phyloP scores from a whole-genome alignment of 2,797 vertebrate genomes.

The Hoplostethus atlanticus region DNA sequence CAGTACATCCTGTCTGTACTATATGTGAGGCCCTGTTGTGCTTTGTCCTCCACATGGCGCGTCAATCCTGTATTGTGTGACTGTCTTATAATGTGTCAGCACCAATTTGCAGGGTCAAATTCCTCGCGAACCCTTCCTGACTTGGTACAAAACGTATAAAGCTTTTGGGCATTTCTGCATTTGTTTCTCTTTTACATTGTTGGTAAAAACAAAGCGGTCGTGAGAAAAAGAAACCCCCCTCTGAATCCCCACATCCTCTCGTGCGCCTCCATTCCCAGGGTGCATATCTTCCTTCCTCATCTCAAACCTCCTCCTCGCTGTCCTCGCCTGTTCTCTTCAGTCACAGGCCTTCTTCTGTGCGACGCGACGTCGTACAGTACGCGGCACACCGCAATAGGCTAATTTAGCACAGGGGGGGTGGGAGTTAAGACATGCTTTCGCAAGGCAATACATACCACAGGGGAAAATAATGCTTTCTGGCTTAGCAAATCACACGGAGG shows the following conservation, averaged over 20 bases:
- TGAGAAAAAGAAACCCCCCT: slow-evolving; percentile 65
- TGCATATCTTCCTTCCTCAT: slow-evolving; percentile 66
- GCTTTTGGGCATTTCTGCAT: slow-evolving; percentile 38
- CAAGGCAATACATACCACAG: slow-evolving; percentile 57
- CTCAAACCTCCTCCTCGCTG: slow-evolving; percentile 39
- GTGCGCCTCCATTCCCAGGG: slow-evolving; percentile 71
- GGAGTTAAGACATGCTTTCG: slow-evolving; percentile 58
- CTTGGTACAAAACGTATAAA: slow-evolving; percentile 53
- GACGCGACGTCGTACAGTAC: slow-evolving; percentile 61
- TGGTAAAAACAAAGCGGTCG: slow-evolving; percentile 62
- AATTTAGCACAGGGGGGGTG: slow-evolving; percentile 48
- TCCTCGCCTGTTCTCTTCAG: slow-evolving; percentile 56
- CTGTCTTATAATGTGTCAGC: slow-evolving; percentile 39
- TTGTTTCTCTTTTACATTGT: background rate
- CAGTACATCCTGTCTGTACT: background rate
- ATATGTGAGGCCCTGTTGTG: background rate
- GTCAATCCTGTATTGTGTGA: slow-evolving; percentile 31
- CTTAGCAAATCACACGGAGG: slow-evolving; percentile 62
- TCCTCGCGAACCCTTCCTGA: slow-evolving; percentile 50
- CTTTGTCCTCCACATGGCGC: background rate
- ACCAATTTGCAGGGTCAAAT: slow-evolving; percentile 55
- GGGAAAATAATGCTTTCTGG: slow-evolving; percentile 58
- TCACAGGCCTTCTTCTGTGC: slow-evolving; percentile 51
- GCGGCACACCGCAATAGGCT: slow-evolving; percentile 61
- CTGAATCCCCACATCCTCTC: slow-evolving; percentile 70